These are phyloP conservation scores for Hypomecis punctinalis DNA, from an alignment of 2,888 invertebrate genomes.

Conservation along the genomic window DNA sequence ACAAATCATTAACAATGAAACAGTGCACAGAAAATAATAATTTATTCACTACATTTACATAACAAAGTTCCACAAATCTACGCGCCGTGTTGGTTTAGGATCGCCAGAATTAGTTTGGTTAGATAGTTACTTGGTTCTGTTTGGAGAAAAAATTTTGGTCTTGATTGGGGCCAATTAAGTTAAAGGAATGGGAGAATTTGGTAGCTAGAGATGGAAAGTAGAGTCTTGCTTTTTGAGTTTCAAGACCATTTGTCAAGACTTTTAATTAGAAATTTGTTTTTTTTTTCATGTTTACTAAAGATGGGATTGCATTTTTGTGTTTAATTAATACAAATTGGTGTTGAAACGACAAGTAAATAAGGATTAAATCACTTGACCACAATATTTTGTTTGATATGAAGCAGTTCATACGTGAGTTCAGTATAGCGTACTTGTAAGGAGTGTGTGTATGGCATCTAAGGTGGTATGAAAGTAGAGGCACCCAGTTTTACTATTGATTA, in stretches of 20 bases:
- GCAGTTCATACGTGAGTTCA: too few species aligned
- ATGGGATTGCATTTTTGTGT: too few species aligned
- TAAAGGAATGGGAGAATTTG: slow-evolving; percentile 7
- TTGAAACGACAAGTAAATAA: too few species aligned
- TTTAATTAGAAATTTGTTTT: too few species aligned
- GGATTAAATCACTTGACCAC: too few species aligned
- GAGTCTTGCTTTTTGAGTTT: not conserved
- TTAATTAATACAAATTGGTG: too few species aligned
- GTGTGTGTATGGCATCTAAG: too few species aligned
- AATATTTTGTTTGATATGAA: too few species aligned
- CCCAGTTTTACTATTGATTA: too few species aligned
- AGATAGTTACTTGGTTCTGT: slow-evolving; percentile 32
- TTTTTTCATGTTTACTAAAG: too few species aligned
- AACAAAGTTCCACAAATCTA: slow-evolving; percentile 36
- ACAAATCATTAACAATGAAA: slow-evolving; percentile 4
- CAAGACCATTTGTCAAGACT: not conserved
- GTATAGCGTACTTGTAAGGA: too few species aligned
- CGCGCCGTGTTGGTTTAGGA: slow-evolving; percentile 39
- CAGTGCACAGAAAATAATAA: slow-evolving; percentile 31
- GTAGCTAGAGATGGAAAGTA: slow-evolving; percentile 10
- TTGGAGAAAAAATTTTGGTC: slow-evolving; percentile 35
- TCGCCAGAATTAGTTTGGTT: slow-evolving; percentile 35
- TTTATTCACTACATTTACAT: slow-evolving; percentile 42
- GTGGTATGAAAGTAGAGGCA: too few species aligned
- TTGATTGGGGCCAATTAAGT: slow-evolving; percentile 41